Percentiles rank a stretch among this genome's conserved stretches.
These are phyloP conservation scores for Alcedo atthis DNA, from an alignment of 2,797 vertebrate species.

Conservation along the genomic window DNA sequence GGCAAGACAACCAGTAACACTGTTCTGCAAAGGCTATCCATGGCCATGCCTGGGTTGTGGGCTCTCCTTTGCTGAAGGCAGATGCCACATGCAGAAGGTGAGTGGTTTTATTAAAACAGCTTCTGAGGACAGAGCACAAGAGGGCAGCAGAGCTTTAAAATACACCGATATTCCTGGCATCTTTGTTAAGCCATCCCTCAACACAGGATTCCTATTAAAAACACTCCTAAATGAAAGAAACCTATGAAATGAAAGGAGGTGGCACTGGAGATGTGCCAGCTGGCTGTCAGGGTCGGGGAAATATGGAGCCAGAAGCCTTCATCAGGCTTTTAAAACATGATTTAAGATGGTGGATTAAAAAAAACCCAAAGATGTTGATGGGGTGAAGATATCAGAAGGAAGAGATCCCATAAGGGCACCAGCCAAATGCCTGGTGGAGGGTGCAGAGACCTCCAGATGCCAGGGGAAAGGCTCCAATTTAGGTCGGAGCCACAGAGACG, in stretches of 20 bases:
- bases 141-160: slow-evolving; percentile 65
- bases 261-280: not conserved
- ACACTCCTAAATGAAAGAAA: not conserved
- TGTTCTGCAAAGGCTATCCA: not conserved
- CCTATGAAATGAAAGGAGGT: not conserved
- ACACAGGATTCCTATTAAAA: not conserved
- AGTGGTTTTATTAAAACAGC: not conserved
- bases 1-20: not conserved
- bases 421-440: not conserved
- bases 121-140: slow-evolving; percentile 46
- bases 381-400: not conserved
- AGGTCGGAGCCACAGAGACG: not conserved
- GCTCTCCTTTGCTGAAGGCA: not conserved
- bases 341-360: not conserved
- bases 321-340: not conserved
- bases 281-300: not conserved
- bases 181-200: not conserved
- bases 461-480: not conserved
- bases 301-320: not conserved
- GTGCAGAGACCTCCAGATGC: not conserved
- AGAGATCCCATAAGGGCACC: not conserved
- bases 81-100: not conserved
- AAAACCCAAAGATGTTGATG: rapidly evolving
- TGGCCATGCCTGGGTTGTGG: not conserved
- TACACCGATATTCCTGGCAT: not conserved